Conservation (phyloP, 2,113 vertebrate species). For the Girardinichthys multiradiatus region DNA sequence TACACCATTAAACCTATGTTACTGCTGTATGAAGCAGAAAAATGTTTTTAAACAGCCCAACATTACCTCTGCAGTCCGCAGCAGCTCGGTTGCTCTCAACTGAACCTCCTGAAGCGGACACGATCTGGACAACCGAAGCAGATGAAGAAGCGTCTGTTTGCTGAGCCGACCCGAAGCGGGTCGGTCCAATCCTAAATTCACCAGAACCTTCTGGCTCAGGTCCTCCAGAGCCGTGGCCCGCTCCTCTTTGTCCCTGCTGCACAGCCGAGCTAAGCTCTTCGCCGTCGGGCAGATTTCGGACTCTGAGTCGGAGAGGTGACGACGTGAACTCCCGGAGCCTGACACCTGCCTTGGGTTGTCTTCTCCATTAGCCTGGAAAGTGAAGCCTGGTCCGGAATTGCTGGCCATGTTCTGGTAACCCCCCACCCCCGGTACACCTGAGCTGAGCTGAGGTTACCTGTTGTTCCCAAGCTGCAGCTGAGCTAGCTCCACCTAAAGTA, state of each 20-base stretch:
- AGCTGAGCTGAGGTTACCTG: not conserved
- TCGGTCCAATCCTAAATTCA: slow-evolving; percentile 39
- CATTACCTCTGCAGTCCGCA: slow-evolving; percentile 70
- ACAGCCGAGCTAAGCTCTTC: slow-evolving; percentile 61
- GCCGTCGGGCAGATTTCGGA: slow-evolving; percentile 27
- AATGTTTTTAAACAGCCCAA: not conserved
- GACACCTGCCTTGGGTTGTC: slow-evolving; percentile 6
- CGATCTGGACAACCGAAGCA: slow-evolving; percentile 70
- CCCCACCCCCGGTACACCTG: slow-evolving; percentile 11
- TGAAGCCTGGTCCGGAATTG: not conserved
- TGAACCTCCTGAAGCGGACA: slow-evolving; percentile 72
- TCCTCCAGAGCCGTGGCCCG: slow-evolving; percentile 67
- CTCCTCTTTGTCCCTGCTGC: slow-evolving; percentile 68
- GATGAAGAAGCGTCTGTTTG: slow-evolving; percentile 63
- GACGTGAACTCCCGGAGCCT: slow-evolving; percentile 4
- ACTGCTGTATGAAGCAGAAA: not conserved
- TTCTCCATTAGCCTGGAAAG: slow-evolving; percentile 29
- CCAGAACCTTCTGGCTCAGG: slow-evolving; percentile 57
- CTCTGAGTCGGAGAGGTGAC: slow-evolving; percentile 48
- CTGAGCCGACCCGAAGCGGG: slow-evolving; percentile 46
- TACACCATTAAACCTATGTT: not conserved
- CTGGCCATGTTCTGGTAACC: slow-evolving; percentile 44
- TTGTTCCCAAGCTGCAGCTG: slow-evolving; percentile 18
- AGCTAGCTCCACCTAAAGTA: slow-evolving; percentile 15
- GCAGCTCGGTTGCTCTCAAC: slow-evolving; percentile 54